Evolutionary conservation across 53 echinoderm and acorn worm species (phyloP).

Genomic region (Astropecten irregularis): DNA sequence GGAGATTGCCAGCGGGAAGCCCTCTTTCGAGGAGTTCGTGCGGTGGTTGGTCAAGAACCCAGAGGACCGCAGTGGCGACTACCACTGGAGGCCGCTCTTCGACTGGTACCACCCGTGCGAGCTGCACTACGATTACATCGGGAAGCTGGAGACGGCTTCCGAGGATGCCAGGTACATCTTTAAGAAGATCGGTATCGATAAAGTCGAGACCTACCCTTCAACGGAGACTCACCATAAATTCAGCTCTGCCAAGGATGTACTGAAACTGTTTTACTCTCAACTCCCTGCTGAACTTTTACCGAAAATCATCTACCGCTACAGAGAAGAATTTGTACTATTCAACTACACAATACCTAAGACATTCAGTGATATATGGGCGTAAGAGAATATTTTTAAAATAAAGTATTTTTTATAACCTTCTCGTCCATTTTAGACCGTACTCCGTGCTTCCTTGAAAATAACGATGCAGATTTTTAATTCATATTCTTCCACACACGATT

Average conservation of each 20-base stretch:
- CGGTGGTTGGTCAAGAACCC: slow-evolving; percentile 19
- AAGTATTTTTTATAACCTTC: too few species aligned
- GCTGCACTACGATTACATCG: slow-evolving; percentile 39
- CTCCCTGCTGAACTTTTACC: slow-evolving; percentile 37
- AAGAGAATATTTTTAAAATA: too few species aligned
- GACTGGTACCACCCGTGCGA: slow-evolving; percentile 52
- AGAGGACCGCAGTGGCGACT: slow-evolving; percentile 30
- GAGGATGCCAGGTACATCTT: slow-evolving; percentile 26
- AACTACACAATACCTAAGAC: slow-evolving; percentile 13
- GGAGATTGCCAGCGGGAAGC: slow-evolving; percentile 12
- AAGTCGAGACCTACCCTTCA: slow-evolving; percentile 21
- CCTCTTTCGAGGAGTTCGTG: slow-evolving; percentile 27
- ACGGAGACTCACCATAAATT: slow-evolving; percentile 25
- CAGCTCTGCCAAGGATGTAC: slow-evolving; percentile 2
- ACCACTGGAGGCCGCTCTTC: slow-evolving; percentile 43
- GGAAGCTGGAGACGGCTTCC: slow-evolving; percentile 18
- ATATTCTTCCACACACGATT: too few species aligned
- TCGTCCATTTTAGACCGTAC: too few species aligned
- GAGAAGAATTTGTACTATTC: slow-evolving; percentile 18
- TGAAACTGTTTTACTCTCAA: slow-evolving; percentile 2
- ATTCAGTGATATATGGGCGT: slow-evolving; percentile 6
- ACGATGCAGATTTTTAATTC: too few species aligned
- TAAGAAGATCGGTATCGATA: slow-evolving; percentile 32
- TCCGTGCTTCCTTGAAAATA: too few species aligned
- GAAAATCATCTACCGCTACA: background rate